A percentile compares a stretch with the other conserved stretches of the same genome.
phyloP scores from a whole-genome alignment of 2,888 invertebrate species.

The Neocrepidodera transversa region DNA sequence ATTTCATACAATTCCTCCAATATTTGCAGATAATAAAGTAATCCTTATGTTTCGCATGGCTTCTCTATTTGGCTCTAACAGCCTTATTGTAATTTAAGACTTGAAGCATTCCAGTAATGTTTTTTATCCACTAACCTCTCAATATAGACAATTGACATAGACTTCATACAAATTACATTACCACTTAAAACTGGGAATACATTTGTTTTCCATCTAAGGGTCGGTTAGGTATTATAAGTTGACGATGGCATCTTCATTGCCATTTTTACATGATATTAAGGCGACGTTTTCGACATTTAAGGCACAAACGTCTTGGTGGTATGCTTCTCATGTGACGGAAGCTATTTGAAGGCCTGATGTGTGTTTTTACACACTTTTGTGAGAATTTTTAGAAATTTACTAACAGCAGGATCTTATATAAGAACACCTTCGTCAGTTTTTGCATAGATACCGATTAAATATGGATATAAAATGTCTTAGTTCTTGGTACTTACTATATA shows the following conservation, averaged over 20 bases:
- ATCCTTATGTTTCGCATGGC: constrained; percentile 47
- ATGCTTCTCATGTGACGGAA: constrained; percentile 46
- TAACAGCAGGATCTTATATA: constrained; percentile 37
- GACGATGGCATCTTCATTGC: constrained; percentile 49
- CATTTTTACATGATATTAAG: constrained; percentile 50
- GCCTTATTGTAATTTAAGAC: constrained; percentile 47
- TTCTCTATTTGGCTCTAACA: constrained; percentile 47
- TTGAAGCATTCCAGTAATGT: constrained; percentile 40
- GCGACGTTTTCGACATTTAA: constrained; percentile 44
- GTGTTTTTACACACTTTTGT: constrained; percentile 42
- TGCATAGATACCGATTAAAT: constrained; percentile 25
- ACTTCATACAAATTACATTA: constrained; percentile 48
- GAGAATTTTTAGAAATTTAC: constrained; percentile 42
- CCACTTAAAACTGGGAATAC: constrained; percentile 44
- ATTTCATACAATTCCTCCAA: constrained; percentile 26
- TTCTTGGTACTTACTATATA: constrained; percentile 20
- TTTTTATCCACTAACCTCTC: constrained; percentile 44
- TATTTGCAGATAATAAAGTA: constrained; percentile 44
- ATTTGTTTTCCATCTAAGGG: constrained; percentile 45
- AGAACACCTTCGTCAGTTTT: constrained; percentile 41
- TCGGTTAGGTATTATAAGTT: constrained; percentile 45
- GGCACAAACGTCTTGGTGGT: constrained; percentile 41
- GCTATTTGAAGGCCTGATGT: constrained; percentile 38
- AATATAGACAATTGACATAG: constrained; percentile 46
- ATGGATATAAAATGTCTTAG: constrained; percentile 16